phyloP scores from a whole-genome alignment of 92 coral and sea anemone genomes.

The Phenganax marumi region DNA sequence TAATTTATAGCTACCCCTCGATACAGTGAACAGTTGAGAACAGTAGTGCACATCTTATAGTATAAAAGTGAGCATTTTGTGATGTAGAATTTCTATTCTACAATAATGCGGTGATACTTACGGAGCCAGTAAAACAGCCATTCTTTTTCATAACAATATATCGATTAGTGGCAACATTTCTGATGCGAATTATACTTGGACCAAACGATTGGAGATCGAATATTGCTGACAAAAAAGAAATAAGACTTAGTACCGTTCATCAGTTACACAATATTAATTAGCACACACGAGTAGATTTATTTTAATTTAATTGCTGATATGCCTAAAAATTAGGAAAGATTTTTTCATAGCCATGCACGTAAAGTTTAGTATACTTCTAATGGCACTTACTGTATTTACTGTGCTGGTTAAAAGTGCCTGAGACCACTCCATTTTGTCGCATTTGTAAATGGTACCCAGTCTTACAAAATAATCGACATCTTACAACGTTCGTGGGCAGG shows the following conservation, averaged over 20 bases:
- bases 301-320: too few species aligned
- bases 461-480: conserved; percentile 76
- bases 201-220: conserved; percentile 97
- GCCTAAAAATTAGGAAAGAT: too few species aligned
- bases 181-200: conserved; percentile 82
- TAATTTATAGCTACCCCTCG: too few species aligned
- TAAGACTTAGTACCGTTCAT: not conserved
- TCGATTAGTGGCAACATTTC: conserved; percentile 71
- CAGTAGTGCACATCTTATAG: not conserved
- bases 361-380: not conserved
- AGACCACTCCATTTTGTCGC: conserved; percentile 73
- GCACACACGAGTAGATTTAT: not conserved
- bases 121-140: conserved; percentile 74
- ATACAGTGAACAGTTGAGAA: not conserved
- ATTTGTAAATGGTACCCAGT: conserved; percentile 90
- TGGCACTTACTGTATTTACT: conserved; percentile 80
- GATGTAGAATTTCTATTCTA: not conserved
- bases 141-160: conserved; percentile 82
- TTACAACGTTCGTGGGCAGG: conserved; percentile 68
- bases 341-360: not conserved
- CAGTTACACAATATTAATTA: not conserved
- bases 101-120: conserved; percentile 37
- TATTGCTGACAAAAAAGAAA: conserved; percentile 28
- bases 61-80: not conserved
- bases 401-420: conserved; percentile 72